Evolutionary conservation across 2,797 vertebrate genomes (phyloP).

Genomic region (Bucorvus abyssinicus): DNA sequence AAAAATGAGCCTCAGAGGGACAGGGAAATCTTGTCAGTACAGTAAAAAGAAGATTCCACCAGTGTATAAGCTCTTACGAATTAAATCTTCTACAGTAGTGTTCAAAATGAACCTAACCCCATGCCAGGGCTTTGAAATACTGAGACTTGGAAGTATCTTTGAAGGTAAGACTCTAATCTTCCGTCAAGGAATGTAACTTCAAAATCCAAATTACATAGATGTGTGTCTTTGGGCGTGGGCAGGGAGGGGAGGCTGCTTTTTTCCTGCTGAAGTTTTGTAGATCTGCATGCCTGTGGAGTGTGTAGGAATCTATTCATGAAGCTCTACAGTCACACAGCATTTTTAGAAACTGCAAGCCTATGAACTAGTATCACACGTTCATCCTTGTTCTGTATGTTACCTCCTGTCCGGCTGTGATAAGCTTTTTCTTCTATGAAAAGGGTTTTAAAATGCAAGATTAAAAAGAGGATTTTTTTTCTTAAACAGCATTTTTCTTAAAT

Average conservation of each 20-base stretch:
- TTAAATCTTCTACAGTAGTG: background rate
- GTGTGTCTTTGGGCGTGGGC: background rate
- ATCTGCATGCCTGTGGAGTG: background rate
- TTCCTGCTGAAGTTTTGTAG: background rate
- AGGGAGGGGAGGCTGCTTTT: background rate
- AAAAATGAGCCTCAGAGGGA: background rate
- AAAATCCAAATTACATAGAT: background rate
- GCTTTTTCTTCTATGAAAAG: background rate
- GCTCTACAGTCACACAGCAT: background rate
- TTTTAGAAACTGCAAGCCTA: background rate
- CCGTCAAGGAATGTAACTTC: background rate
- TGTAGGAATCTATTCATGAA: background rate
- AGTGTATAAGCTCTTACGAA: background rate
- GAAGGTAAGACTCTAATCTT: background rate
- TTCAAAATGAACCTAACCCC: background rate
- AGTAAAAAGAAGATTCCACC: background rate
- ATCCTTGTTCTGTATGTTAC: background rate
- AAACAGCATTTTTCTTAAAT: background rate
- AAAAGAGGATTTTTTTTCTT: background rate
- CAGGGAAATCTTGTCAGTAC: background rate
- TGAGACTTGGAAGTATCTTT: background rate
- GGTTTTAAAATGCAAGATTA: background rate
- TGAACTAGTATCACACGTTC: background rate
- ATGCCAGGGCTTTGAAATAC: background rate
- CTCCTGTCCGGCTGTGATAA: background rate